These are phyloP conservation scores for Euproctis similis DNA, from an alignment of 2,888 invertebrate genomes.

Conservation along the genomic window DNA sequence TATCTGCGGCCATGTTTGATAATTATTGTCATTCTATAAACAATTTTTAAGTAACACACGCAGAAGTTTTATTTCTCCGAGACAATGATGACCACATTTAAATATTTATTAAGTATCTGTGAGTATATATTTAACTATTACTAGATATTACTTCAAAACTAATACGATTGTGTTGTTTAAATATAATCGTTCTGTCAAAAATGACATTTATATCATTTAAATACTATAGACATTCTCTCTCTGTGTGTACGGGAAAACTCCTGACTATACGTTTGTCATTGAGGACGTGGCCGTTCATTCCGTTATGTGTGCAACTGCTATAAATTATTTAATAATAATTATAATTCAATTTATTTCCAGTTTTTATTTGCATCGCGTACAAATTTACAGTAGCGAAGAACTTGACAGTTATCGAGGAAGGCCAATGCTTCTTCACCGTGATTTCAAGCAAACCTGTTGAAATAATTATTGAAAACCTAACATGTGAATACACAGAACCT, in stretches of 20 bases:
- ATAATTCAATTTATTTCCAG: constrained; percentile 10
- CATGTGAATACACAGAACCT: constrained; percentile 5
- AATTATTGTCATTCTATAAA: constrained; percentile 8
- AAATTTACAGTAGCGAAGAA: neutral
- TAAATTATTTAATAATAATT: neutral
- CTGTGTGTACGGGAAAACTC: too few species aligned
- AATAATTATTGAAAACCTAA: neutral
- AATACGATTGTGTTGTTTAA: too few species aligned
- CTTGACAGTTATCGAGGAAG: constrained; percentile 9
- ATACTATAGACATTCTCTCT: too few species aligned
- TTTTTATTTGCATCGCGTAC: constrained; percentile 2
- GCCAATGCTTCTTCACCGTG: constrained; percentile 13
- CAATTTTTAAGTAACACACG: constrained; percentile 11
- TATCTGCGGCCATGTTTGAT: constrained; percentile 6
- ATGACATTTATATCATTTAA: too few species aligned
- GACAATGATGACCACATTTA: constrained; percentile 11
- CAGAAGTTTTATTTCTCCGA: constrained; percentile 1
- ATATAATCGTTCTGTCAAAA: too few species aligned
- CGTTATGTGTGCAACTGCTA: too few species aligned
- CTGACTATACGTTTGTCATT: too few species aligned
- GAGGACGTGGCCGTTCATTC: too few species aligned
- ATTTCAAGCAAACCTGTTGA: constrained; percentile 5
- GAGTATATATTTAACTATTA: too few species aligned
- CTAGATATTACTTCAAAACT: too few species aligned
- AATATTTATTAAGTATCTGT: constrained; percentile 19